phyloP scores from a whole-genome alignment of 2,113 vertebrate species.

The Proterorhinus semilunaris region DNA sequence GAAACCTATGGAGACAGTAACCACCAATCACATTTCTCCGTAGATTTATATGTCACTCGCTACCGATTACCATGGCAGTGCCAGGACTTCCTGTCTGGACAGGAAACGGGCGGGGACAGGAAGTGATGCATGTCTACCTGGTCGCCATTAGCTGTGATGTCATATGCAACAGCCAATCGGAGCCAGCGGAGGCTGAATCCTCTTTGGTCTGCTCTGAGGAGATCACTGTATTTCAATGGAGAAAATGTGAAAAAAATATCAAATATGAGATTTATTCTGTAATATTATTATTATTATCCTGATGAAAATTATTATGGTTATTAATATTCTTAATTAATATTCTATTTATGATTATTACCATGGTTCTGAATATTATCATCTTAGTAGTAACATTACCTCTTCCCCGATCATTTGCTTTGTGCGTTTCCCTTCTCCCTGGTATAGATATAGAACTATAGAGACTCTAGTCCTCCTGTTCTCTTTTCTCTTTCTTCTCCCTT shows the following conservation, averaged over 20 bases:
- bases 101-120: constrained; percentile 58
- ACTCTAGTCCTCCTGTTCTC: constrained; percentile 28
- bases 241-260: constrained; percentile 79
- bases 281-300: constrained; percentile 82
- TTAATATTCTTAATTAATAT: constrained; percentile 75
- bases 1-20: not conserved
- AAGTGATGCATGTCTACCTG: constrained; percentile 96
- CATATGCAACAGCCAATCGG: constrained; percentile 94
- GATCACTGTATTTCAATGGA: constrained; percentile 86
- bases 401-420: constrained; percentile 92
- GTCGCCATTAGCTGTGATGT: constrained; percentile 97
- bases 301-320: constrained; percentile 66
- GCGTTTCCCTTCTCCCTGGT: constrained; percentile 89
- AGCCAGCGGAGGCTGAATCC: constrained; percentile 70
- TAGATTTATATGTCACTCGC: constrained; percentile 58
- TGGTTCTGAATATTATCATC: constrained; percentile 72
- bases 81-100: constrained; percentile 67
- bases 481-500: constrained; percentile 6
- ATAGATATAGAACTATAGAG: constrained; percentile 78
- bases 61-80: constrained; percentile 62
- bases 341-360: constrained; percentile 72
- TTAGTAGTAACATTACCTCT: constrained; percentile 90
- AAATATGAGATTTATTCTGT: constrained; percentile 93
- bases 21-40: constrained; percentile 18
- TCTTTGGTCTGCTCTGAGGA: constrained; percentile 70